These are phyloP conservation scores for Chymomyza amoena DNA, from an alignment of 2,888 invertebrate genomes.

Conservation along the genomic window DNA sequence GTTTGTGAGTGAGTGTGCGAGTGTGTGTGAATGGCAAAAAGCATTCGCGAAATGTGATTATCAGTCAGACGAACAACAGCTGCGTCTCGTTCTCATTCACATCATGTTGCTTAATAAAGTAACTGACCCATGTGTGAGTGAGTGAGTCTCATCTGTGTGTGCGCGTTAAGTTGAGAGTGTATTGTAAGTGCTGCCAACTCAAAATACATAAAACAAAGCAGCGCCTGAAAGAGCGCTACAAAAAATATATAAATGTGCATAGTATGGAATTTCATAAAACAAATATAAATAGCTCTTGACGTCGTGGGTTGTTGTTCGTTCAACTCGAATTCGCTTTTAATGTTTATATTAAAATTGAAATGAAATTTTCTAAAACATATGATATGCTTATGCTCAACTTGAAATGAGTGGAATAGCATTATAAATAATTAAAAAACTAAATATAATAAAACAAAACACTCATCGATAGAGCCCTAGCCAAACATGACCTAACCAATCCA, in stretches of 20 bases:
- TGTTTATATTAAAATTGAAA: neutral
- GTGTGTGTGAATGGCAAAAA: conserved; percentile 43
- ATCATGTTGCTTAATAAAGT: conserved; percentile 51
- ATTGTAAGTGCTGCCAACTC: neutral
- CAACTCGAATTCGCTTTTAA: neutral
- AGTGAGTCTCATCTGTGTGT: neutral
- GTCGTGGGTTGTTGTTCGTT: neutral
- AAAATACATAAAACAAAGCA: conserved; percentile 13
- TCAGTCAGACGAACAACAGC: conserved; percentile 55
- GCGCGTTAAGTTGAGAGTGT: neutral
- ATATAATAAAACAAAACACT: no score
- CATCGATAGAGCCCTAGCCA: no score
- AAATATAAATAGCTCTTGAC: conserved; percentile 7
- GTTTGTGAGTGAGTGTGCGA: conserved; percentile 7
- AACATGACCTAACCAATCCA: neutral
- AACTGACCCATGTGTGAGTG: conserved; percentile 10
- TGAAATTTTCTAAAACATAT: neutral
- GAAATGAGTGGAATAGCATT: no score
- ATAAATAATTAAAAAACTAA: no score
- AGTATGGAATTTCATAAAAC: conserved; percentile 32
- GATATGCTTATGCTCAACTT: neutral
- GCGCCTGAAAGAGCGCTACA: neutral
- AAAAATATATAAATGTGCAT: conserved; percentile 14
- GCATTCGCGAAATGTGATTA: conserved; percentile 69
- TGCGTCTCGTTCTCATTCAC: conserved; percentile 22